Percentiles rank a stretch among this genome's conserved stretches.
phyloP scores from a whole-genome alignment of 2,113 vertebrate genomes.

The Galbula dea region DNA sequence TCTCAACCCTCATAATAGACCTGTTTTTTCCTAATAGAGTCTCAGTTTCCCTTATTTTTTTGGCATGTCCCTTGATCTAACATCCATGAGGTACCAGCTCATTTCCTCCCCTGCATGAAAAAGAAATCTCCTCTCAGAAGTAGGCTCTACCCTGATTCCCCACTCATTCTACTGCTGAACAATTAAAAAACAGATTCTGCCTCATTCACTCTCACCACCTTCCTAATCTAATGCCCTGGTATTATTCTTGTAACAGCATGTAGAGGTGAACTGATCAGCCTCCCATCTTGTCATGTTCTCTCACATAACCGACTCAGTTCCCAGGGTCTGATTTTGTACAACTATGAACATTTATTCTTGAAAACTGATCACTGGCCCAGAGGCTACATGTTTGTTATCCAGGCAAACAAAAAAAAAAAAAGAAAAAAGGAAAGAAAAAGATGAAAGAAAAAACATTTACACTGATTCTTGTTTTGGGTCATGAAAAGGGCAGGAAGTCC shows the following conservation, averaged over 20 bases:
- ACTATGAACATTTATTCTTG: constrained; percentile 28
- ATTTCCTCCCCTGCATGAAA: background rate
- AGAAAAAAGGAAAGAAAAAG: background rate
- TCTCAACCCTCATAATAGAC: background rate
- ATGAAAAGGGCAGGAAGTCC: constrained; percentile 32
- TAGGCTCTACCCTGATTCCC: background rate
- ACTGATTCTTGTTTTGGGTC: constrained; percentile 5
- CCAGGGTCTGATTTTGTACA: constrained; percentile 21
- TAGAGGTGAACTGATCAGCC: constrained; percentile 58
- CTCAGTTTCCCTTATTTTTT: background rate
- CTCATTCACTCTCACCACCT: background rate
- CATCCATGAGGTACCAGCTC: background rate
- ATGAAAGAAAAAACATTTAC: background rate
- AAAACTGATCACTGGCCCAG: constrained; percentile 41
- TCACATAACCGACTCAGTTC: constrained; percentile 61
- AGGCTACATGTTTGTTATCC: constrained; percentile 1
- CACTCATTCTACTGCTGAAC: background rate
- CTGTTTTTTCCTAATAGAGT: background rate
- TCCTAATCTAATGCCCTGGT: background rate
- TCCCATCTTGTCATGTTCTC: constrained; percentile 68
- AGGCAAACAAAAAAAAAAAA: background rate
- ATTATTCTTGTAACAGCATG: background rate
- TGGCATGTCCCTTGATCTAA: background rate
- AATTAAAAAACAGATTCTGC: background rate
- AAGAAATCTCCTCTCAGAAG: background rate